These are phyloP conservation scores for Portunus trituberculatus DNA, from an alignment of 1,140 invertebrate species.

Conservation along the genomic window DNA sequence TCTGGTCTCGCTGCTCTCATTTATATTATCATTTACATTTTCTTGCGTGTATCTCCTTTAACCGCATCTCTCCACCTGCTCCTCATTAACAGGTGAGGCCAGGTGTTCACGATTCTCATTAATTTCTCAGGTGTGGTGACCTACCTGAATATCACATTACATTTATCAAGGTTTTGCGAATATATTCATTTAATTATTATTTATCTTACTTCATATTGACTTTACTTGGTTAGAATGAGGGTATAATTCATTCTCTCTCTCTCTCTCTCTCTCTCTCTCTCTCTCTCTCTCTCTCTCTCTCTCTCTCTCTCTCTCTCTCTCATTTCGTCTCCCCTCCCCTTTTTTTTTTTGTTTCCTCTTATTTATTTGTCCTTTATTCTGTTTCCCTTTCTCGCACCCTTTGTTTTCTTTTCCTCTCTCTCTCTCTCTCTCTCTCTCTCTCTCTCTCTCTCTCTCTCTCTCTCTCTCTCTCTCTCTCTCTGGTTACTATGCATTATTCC, in stretches of 20 bases:
- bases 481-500: background rate
- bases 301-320: background rate
- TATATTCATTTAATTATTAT: background rate
- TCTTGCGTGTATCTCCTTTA: no score
- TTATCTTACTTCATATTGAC: background rate
- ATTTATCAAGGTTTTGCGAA: background rate
- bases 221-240: no score
- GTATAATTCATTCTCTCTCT: background rate
- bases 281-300: background rate
- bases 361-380: background rate
- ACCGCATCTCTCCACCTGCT: no score
- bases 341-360: background rate
- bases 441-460: background rate
- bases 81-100: no score
- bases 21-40: no score
- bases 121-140: no score
- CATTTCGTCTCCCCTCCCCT: background rate
- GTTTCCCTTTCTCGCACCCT: background rate
- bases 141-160: no score
- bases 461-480: background rate
- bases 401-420: background rate
- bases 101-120: no score
- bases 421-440: conserved; percentile 24
- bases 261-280: background rate
- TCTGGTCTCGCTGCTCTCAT: no score